phyloP scores from a whole-genome alignment of 1,140 invertebrate genomes.

The Leptoteleia sp. region DNA sequence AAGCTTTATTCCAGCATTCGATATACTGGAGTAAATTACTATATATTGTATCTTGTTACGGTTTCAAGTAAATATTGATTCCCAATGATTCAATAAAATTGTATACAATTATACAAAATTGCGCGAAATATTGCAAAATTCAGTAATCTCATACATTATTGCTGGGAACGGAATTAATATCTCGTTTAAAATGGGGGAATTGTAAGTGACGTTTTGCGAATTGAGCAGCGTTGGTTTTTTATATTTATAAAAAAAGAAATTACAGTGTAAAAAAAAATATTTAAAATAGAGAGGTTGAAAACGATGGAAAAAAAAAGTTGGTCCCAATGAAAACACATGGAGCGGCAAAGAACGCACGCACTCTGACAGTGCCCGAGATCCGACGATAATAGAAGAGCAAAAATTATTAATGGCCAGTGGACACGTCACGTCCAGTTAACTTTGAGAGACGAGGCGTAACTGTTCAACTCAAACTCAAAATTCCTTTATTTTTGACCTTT shows the following conservation, averaged over 20 bases:
- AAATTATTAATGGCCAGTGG: conserved; percentile 75
- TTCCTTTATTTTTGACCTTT: conserved; percentile 10
- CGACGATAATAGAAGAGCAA: conserved; percentile 70
- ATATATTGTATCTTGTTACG: conserved; percentile 21
- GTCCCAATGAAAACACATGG: conserved; percentile 12
- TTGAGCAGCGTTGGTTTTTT: not conserved
- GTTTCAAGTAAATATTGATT: conserved; percentile 40
- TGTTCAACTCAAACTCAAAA: conserved; percentile 18
- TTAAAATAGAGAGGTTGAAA: not conserved
- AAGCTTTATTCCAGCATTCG: conserved; percentile 18
- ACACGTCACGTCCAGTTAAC: conserved; percentile 69
- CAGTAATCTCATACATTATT: too few relatives aligned
- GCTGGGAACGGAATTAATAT: not conserved
- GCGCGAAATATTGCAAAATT: conserved; percentile 39
- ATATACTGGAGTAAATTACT: conserved; percentile 1
- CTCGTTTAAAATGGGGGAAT: not conserved
- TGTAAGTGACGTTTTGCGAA: not conserved
- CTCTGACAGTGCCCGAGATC: conserved; percentile 67
- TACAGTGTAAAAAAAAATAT: not conserved
- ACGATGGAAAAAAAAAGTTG: conserved; percentile 10
- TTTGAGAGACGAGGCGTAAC: conserved; percentile 32
- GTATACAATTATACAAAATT: conserved; percentile 43
- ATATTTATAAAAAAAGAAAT: not conserved
- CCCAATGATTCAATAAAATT: conserved; percentile 41
- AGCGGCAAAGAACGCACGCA: conserved; percentile 14